Evolutionary conservation across 2,888 invertebrate species (phyloP).

Genomic region (Hypomecis punctinalis): DNA sequence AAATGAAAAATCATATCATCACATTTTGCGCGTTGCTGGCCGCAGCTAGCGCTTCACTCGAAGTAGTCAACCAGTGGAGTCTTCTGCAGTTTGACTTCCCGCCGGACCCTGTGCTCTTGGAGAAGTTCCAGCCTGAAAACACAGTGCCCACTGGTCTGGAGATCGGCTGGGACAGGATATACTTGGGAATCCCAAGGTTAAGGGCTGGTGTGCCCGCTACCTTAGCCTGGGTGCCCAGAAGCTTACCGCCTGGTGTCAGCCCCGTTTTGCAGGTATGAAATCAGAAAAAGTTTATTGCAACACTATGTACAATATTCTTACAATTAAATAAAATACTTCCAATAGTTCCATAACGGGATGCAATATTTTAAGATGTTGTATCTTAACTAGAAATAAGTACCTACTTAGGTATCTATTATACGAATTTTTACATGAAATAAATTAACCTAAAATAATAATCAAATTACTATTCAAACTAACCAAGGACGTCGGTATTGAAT

Average conservation of each 20-base stretch:
- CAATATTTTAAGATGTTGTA: too few species aligned
- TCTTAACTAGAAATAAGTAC: too few species aligned
- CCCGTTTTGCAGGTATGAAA: conserved; percentile 88
- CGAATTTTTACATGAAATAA: too few species aligned
- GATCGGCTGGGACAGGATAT: conserved; percentile 88
- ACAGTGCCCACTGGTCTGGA: conserved; percentile 92
- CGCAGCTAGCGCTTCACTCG: conserved; percentile 77
- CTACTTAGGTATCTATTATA: too few species aligned
- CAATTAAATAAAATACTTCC: too few species aligned
- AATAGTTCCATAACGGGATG: too few species aligned
- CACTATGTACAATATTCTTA: too few species aligned
- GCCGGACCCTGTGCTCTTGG: conserved; percentile 83
- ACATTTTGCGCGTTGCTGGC: conserved; percentile 64
- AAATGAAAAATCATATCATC: conserved; percentile 60
- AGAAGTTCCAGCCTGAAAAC: conserved; percentile 89
- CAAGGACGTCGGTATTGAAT: too few species aligned
- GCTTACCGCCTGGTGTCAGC: conserved; percentile 87
- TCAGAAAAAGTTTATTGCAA: too few species aligned
- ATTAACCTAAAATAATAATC: too few species aligned
- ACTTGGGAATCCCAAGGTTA: conserved; percentile 90
- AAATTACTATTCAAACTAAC: too few species aligned
- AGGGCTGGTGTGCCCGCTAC: conserved; percentile 92
- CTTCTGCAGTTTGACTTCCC: conserved; percentile 88
- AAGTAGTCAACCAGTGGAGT: conserved; percentile 89
- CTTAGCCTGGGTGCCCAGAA: conserved; percentile 88